Percentiles rank a stretch among this genome's conserved stretches.
These are phyloP conservation scores for Styela plicata DNA, from an alignment of 23 tunicate species.

Conservation along the genomic window DNA sequence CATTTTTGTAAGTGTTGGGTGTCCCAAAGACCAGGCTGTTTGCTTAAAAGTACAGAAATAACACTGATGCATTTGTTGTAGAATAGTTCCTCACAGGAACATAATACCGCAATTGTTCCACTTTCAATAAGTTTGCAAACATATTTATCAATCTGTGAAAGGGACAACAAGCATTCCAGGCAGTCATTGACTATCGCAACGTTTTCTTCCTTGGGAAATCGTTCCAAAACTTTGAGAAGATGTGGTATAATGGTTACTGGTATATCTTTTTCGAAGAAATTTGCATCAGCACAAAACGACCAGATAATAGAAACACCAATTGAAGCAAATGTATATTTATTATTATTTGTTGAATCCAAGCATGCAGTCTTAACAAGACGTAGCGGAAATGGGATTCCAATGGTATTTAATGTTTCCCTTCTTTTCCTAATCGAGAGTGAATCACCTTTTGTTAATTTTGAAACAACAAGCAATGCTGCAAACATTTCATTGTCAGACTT, in stretches of 20 bases:
- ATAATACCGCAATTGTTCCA: slow-evolving; percentile 4
- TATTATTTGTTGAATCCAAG: not conserved
- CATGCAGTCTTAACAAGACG: slow-evolving; percentile 42
- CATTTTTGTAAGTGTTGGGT: not conserved
- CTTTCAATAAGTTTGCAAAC: not conserved
- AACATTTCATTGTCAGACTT: slow-evolving; percentile 71
- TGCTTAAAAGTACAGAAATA: slow-evolving; percentile 17
- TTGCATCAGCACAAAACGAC: slow-evolving; percentile 35
- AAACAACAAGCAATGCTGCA: slow-evolving; percentile 70
- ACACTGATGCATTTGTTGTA: not conserved
- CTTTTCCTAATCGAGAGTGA: slow-evolving; percentile 25
- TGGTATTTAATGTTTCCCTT: slow-evolving; percentile 35
- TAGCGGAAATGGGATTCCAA: slow-evolving; percentile 59
- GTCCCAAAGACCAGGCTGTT: not conserved
- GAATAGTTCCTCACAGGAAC: not conserved
- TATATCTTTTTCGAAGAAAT: slow-evolving; percentile 20
- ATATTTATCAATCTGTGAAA: slow-evolving; percentile 3
- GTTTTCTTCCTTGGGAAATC: not conserved
- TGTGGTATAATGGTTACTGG: slow-evolving; percentile 25
- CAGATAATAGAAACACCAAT: slow-evolving; percentile 50
- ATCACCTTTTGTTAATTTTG: slow-evolving; percentile 47
- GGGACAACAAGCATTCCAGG: slow-evolving; percentile 28
- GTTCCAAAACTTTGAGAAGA: slow-evolving; percentile 24
- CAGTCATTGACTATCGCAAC: slow-evolving; percentile 32
- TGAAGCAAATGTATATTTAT: not conserved